Conservation (phyloP, 2,888 invertebrate genomes). For the Cryptus viduatorius region DNA sequence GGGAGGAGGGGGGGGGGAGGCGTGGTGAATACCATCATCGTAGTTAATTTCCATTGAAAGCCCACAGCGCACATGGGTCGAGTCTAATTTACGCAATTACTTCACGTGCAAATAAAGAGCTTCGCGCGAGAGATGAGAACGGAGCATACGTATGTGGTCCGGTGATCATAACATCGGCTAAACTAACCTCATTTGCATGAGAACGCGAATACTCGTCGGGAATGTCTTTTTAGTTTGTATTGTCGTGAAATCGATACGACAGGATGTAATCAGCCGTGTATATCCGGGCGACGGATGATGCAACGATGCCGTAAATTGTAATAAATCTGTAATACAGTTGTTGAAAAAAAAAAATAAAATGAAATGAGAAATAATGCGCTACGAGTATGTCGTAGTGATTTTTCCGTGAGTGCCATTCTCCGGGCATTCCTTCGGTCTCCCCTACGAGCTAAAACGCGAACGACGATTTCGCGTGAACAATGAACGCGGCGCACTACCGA, state of each 20-base stretch:
- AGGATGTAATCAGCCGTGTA: background rate
- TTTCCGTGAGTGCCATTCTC: no score
- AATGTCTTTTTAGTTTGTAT: background rate
- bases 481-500: conserved; percentile 8
- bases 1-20: background rate
- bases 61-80: conserved; percentile 50
- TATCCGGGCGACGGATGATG: no score
- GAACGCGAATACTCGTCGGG: conserved; percentile 50
- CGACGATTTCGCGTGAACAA: conserved; percentile 48
- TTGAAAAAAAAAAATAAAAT: no score
- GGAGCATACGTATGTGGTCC: conserved; percentile 60
- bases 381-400: no score
- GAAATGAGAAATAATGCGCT: no score
- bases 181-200: conserved; percentile 74
- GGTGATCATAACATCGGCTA: conserved; percentile 71
- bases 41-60: conserved; percentile 68
- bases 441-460: conserved; percentile 12
- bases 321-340: no score
- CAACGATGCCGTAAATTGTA: no score
- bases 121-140: conserved; percentile 22
- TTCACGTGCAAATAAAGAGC: conserved; percentile 77
- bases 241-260: background rate
- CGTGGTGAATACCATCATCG: background rate
- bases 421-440: background rate
- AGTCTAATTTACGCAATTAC: conserved; percentile 77